Base-by-base conservation (phyloP, 2,797 vertebrate genomes). In the Pachyuromys duprasi region DNA sequence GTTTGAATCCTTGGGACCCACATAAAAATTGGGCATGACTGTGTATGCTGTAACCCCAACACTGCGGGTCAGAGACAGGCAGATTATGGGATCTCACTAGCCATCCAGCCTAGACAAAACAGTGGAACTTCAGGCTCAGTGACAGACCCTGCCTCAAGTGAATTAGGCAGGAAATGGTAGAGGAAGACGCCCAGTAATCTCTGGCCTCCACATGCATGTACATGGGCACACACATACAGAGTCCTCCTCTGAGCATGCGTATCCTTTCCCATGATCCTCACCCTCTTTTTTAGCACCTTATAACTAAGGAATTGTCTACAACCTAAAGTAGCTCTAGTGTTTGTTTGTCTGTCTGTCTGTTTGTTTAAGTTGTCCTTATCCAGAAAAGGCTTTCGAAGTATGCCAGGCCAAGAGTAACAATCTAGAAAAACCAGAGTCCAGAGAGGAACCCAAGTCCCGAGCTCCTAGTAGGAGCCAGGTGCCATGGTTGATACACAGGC, bases 381-480 rank as follows among this genome's bases (percentile, higher is more conserved):
- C 22, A 91, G 74, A 89, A 92, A 94, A 84, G 63, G 14, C 26
- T 24, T 45, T 72, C 74, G 14, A 45, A 74, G 13, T 60, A 12
- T 90, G 65, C 60, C 79, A 20, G 39, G 96, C 60, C 91, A 95
- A 94, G 39, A 87, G 11, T 49, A 95, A 69, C 20, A 70, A 55
- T 92, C 80, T 89, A 86, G 87, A 69, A 60, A 95, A 33, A 79
- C 42, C 15, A 18, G 91, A 78, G n/a, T 78, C 49, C 53, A 80
- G 78, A 70, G 45, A 70, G 63, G 63, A 70, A 70, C 60, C 28
- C 53, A 90, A 81, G 49, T 90, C 53, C 67, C 70, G 62, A 93
- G 31, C 72, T 33, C 83, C 91, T 17, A 24, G 17, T 84, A 55
- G 95, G 81, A 94, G 72, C 80, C 26, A 86, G 53, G 39, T 45